Base-by-base conservation (phyloP, 1,140 invertebrate genomes). In the Lepeophtheirus salmonis region DNA sequence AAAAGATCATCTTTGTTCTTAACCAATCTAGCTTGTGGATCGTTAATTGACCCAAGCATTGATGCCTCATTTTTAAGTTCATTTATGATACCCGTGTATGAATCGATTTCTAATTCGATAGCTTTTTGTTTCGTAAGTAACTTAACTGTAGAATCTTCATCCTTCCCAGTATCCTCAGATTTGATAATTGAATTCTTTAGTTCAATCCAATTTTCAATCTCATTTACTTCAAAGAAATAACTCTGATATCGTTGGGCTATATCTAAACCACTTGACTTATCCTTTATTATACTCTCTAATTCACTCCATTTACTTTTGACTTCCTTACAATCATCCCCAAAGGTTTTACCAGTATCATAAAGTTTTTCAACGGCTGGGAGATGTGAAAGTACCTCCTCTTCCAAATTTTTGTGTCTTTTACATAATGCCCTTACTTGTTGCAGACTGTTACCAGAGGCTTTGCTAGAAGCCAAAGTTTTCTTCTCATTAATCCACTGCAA, bases 351-450 rank as follows among this genome's bases (percentile, higher is more conserved):
- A 10, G 78, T 79, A 49, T 76, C 75, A n/a, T 91, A 67, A 18
- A 82, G 82, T 65, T 86, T 82, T 57, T 84, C 82, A 60, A 94
- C 87, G 70, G 83, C 80, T 13, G 82, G 81, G 66, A 83, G 77
- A 70, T 91, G 83, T 0, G 84, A 86, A 12, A 73, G 71, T 62
- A 94, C 82, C 74, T 95, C 89, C 0, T 81, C 81, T 67, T 86
- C 82, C 21, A 92, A 73, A 73, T 94, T 91, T 67, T 82, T 86
- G 71, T 96, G 90, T 72, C 95, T 95, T 72, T 96, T 97, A 65
- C 84, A 79, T 12, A 91, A 75, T 13, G 83, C 86, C 68, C 94
- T 88, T 0, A 89, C 88, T 70, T 94, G 89, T 66, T 91, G 83
- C 25, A 97, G 73, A 72, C 87, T 90, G 56, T 83, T 78, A 0